These are phyloP conservation scores for Caenorhabditis plicata DNA, from an alignment of 2,888 invertebrate genomes.

Conservation along the genomic window DNA sequence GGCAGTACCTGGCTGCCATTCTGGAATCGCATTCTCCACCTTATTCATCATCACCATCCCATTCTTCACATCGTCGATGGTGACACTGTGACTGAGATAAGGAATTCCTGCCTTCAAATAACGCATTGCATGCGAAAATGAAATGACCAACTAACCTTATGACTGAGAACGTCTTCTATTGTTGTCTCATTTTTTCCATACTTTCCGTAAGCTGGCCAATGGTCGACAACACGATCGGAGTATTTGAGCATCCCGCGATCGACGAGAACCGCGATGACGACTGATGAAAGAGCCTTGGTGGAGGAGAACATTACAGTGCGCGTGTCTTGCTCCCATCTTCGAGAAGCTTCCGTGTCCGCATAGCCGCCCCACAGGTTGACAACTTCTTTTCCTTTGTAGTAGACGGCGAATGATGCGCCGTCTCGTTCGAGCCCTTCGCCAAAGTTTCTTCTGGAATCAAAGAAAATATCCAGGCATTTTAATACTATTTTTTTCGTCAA, in stretches of 20 bases:
- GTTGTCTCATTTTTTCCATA: constrained; percentile 67
- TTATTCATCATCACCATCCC: constrained; percentile 32
- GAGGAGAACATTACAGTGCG: constrained; percentile 66
- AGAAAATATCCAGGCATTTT: too few relatives aligned
- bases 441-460: constrained; percentile 64
- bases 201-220: constrained; percentile 68
- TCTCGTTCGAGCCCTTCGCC: constrained; percentile 64
- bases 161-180: constrained; percentile 66
- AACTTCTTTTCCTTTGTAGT: constrained; percentile 66
- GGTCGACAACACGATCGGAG: constrained; percentile 61
- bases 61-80: constrained; percentile 19
- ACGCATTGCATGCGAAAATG: not conserved
- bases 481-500: too few relatives aligned
- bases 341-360: constrained; percentile 63
- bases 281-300: constrained; percentile 59
- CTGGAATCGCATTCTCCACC: constrained; percentile 64
- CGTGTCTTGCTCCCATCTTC: constrained; percentile 66
- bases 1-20: constrained; percentile 62
- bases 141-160: constrained; percentile 57
- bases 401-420: constrained; percentile 67
- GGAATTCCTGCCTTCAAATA: constrained; percentile 66
- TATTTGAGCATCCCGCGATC: constrained; percentile 67
- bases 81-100: constrained; percentile 48
- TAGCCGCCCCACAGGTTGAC: constrained; percentile 68
- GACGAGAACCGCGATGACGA: constrained; percentile 64